Conservation (phyloP, 2,797 vertebrate genomes). For the Enteromius afrohamiltoni region DNA sequence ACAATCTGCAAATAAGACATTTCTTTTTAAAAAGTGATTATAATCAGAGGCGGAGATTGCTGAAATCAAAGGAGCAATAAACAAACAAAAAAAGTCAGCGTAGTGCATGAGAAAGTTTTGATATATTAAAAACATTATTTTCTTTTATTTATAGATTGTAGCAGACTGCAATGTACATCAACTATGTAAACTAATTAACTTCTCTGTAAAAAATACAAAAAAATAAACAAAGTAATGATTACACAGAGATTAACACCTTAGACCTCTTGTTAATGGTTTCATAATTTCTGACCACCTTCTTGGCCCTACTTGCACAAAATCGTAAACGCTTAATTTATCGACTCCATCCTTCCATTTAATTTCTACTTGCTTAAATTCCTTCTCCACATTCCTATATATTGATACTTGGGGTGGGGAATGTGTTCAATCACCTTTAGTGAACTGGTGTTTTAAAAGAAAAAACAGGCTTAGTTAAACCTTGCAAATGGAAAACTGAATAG, state of each 20-base stretch:
- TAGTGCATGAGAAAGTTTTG: conserved; percentile 49
- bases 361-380: conserved; percentile 5
- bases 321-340: background rate
- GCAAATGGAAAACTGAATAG: conserved; percentile 1
- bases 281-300: background rate
- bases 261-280: background rate
- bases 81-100: conserved; percentile 1
- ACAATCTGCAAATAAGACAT: conserved; percentile 39
- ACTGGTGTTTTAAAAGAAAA: background rate
- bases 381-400: background rate
- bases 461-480: background rate
- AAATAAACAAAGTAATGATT: background rate
- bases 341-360: conserved; percentile 5
- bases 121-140: conserved; percentile 58
- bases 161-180: conserved; percentile 11
- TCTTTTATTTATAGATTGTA: conserved; percentile 3
- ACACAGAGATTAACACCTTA: background rate
- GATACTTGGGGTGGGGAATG: background rate
- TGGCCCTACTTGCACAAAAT: conserved; percentile 17
- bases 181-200: conserved; percentile 24
- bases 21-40: conserved; percentile 21
- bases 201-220: conserved; percentile 35
- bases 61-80: conserved; percentile 36
- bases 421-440: background rate
- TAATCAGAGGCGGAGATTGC: background rate